phyloP scores from a whole-genome alignment of 2,113 vertebrate genomes.

The Connochaetes taurinus region DNA sequence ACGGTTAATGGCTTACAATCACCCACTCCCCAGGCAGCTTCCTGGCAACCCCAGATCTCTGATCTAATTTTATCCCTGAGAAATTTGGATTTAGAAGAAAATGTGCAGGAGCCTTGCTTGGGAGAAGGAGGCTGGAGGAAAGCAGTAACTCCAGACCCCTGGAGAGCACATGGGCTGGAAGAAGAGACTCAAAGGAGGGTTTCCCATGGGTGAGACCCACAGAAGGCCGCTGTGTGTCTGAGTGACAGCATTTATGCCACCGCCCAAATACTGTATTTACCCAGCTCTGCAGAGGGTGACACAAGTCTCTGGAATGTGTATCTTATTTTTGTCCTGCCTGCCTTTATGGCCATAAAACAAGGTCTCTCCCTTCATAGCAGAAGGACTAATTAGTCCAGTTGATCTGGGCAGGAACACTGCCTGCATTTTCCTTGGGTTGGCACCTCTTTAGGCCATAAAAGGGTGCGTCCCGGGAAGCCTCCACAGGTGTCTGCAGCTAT shows the following conservation, averaged over 20 bases:
- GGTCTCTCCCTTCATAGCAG: background rate
- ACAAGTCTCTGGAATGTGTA: background rate
- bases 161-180: background rate
- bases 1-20: background rate
- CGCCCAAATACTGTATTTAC: fast-evolving
- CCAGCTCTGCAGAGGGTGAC: background rate
- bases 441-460: background rate
- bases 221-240: background rate
- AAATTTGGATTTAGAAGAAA: background rate
- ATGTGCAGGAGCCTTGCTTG: background rate
- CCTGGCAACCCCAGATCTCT: background rate
- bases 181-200: fast-evolving
- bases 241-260: background rate
- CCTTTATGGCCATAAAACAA: background rate
- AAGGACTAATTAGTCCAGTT: background rate
- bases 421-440: background rate
- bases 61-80: constrained; percentile 34
- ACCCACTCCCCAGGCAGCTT: constrained; percentile 18
- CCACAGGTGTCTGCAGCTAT: background rate
- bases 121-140: background rate
- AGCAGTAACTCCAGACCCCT: background rate
- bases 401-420: background rate
- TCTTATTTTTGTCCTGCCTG: background rate
- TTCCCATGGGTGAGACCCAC: background rate
- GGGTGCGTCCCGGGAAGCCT: background rate